Conservation (phyloP, 2,797 vertebrate genomes). For the Salmo trutta region DNA sequence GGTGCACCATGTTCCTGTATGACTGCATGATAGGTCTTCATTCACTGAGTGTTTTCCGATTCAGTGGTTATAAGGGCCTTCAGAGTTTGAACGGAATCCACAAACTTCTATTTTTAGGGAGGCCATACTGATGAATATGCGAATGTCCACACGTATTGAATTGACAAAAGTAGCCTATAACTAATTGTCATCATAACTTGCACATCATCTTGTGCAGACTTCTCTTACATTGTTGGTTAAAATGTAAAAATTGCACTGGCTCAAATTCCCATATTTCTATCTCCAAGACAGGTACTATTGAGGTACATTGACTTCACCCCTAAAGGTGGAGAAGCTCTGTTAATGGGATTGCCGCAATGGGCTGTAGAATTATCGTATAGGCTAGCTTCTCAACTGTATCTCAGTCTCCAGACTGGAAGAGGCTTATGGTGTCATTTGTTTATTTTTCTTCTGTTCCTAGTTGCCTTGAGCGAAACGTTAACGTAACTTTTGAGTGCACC, state of each 20-base stretch:
- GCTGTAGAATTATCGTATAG: background rate
- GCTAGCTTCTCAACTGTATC: background rate
- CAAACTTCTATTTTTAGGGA: too few relatives aligned
- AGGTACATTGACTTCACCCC: background rate
- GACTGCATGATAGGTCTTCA: background rate
- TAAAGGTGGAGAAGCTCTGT: background rate
- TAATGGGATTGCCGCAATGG: background rate
- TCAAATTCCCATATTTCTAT: background rate
- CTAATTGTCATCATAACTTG: too few relatives aligned
- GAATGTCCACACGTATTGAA: too few relatives aligned
- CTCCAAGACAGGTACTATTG: background rate
- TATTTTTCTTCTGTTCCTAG: constrained; percentile 46
- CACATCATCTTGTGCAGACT: too few relatives aligned
- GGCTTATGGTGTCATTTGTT: background rate
- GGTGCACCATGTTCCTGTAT: background rate
- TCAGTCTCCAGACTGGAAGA: background rate
- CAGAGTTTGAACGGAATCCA: too few relatives aligned
- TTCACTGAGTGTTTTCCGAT: background rate
- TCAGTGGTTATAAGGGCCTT: too few relatives aligned
- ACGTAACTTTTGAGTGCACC: constrained; percentile 32
- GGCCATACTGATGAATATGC: too few relatives aligned
- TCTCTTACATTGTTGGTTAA: too few relatives aligned
- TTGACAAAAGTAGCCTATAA: too few relatives aligned
- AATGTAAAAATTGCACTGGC: background rate
- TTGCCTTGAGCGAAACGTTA: constrained; percentile 69